These are phyloP conservation scores for Agrilus planipennis DNA, from an alignment of 1,140 invertebrate genomes.

Conservation along the genomic window DNA sequence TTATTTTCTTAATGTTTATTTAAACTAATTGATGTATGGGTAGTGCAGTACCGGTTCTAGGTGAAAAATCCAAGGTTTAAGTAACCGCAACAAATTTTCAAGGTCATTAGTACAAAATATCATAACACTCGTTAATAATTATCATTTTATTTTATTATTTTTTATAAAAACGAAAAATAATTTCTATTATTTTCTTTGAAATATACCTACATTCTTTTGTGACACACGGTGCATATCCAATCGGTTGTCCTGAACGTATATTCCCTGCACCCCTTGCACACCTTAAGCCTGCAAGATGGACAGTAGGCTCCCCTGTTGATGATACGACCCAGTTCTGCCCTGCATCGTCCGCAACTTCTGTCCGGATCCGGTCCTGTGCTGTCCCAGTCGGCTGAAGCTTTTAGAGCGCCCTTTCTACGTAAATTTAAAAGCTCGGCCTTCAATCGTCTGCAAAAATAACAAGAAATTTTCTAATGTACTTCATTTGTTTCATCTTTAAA, in stretches of 20 bases:
- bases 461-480: too few species aligned
- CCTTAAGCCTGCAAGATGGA: slow-evolving; percentile 51
- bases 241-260: slow-evolving; percentile 45
- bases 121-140: too few species aligned
- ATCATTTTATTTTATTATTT: too few species aligned
- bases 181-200: too few species aligned
- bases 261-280: slow-evolving; percentile 62
- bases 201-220: slow-evolving; percentile 59
- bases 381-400: slow-evolving; percentile 31
- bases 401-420: slow-evolving; percentile 44
- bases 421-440: slow-evolving; percentile 50
- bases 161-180: too few species aligned
- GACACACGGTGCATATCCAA: slow-evolving; percentile 63
- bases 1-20: too few species aligned
- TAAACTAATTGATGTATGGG: too few species aligned
- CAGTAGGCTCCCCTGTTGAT: slow-evolving; percentile 63
- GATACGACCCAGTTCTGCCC: slow-evolving; percentile 55
- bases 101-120: too few species aligned
- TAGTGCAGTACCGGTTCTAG: too few species aligned
- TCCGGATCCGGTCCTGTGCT: slow-evolving; percentile 35
- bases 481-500: too few species aligned
- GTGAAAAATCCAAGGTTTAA: too few species aligned
- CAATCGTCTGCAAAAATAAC: slow-evolving; percentile 41
- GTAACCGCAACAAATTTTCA: too few species aligned
- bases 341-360: slow-evolving; percentile 56